Evolutionary conservation across 1,140 invertebrate species (phyloP).

Genomic region (Eumeta japonica): DNA sequence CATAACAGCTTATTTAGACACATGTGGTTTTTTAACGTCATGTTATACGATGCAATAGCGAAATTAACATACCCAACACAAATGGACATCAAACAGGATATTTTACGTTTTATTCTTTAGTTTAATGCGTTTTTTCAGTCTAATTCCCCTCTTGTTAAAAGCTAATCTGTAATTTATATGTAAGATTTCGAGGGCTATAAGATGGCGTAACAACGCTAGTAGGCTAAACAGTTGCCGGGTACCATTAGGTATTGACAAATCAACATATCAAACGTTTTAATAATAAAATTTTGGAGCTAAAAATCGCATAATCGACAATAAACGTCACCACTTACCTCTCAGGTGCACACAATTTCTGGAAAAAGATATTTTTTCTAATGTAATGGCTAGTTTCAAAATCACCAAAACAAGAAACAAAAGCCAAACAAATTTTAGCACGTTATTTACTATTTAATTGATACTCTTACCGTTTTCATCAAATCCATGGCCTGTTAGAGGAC

Average conservation of each 20-base stretch:
- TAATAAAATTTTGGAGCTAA: conserved; percentile 31
- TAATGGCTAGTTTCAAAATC: conserved; percentile 58
- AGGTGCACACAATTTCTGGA: conserved; percentile 56
- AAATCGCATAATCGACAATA: conserved; percentile 35
- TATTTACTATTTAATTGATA: conserved; percentile 29
- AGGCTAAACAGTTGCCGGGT: conserved; percentile 28
- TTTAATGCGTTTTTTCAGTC: conserved; percentile 36
- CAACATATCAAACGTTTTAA: conserved; percentile 38
- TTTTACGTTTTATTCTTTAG: conserved; percentile 28
- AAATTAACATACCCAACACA: conserved; percentile 47
- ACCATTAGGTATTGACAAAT: conserved; percentile 52
- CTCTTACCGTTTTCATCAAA: conserved; percentile 58
- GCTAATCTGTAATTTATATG: conserved; percentile 45
- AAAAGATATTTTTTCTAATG: conserved; percentile 59
- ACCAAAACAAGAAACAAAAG: conserved; percentile 60
- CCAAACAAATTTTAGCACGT: conserved; percentile 48
- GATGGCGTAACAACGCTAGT: conserved; percentile 57
- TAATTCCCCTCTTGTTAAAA: conserved; percentile 29
- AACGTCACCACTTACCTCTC: conserved; percentile 53
- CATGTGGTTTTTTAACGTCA: conserved; percentile 48
- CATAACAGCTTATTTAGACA: conserved; percentile 45
- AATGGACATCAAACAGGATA: conserved; percentile 31
- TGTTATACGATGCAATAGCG: conserved; percentile 43
- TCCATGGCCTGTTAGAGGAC: conserved; percentile 56
- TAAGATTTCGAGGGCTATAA: conserved; percentile 54